Evolutionary conservation across 2,797 vertebrate species (phyloP), one percentile per base, ranked within the genome.

Genomic region (Semaprochilodus insignis): DNA sequence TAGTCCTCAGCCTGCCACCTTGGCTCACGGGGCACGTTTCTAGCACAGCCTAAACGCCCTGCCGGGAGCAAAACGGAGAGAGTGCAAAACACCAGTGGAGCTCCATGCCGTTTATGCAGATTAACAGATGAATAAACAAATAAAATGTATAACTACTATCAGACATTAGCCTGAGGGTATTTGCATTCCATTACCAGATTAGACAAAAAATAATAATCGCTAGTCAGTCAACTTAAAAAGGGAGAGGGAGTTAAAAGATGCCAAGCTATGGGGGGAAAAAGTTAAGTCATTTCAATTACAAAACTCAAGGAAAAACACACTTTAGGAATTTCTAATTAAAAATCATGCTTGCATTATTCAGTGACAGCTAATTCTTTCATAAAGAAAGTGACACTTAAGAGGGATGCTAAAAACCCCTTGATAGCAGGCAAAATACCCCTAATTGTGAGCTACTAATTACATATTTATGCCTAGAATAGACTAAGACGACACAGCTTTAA

Each of bases 121-220:
- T 92, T 91, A 91, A 94, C 86, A 85, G 91, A 91, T 86, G 91
- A 93, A 94, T 93, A 92, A 93, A 95, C 92, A 94, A 95, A 93
- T 93, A 94, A 93, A 85, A 92, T 90, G 70, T 88, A 90, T 91
- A 90, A 94, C 90, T 88, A 87, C 85, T 88, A 90, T 89, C 87
- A 93, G 89, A 89, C 87, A 91, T 90, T 94, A 92, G 93, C 92
- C 92, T 92, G 88, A 91, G 91, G 89, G 87, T 88, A 91, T 88
- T 89, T 87, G 89, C 90, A 88, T 66, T 93, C 90, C 79, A 92
- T 93, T 93, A 94, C 89, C 85, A 90, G 93, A 92, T 94, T 93
- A 94, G 95, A 94, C 94, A 94, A 94, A 92, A 31, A 91, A 91
- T 87, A 93, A 91, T 92, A 93, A 95, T 91, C 88, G 92, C 87